phyloP scores from a whole-genome alignment of 2,888 invertebrate species.

The Ophion costatus region DNA sequence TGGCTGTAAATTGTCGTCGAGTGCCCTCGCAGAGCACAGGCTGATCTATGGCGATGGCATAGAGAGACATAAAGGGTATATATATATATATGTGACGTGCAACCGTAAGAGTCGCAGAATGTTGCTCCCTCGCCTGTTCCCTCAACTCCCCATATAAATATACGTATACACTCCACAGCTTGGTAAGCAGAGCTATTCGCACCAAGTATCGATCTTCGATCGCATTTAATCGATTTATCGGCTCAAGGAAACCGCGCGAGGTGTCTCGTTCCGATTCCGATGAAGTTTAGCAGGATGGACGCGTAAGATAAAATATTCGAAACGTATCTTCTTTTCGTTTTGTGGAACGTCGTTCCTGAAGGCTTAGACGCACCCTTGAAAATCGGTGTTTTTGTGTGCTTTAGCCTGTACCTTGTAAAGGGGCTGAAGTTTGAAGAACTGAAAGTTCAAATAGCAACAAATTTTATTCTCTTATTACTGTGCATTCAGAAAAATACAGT shows the following conservation, averaged over 20 bases:
- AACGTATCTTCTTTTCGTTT: conserved; percentile 2
- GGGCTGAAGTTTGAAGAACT: too few relatives aligned
- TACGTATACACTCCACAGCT: conserved; percentile 12
- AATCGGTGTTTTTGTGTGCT: too few relatives aligned
- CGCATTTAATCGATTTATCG: conserved; percentile 67
- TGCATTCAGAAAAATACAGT: too few relatives aligned
- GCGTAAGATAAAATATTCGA: too few relatives aligned
- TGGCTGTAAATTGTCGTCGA: conserved; percentile 60
- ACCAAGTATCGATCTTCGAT: conserved; percentile 67
- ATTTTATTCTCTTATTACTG: too few relatives aligned
- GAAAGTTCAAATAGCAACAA: too few relatives aligned
- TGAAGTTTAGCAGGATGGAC: too few relatives aligned
- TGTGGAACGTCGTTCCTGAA: neutral
- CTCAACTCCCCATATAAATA: neutral
- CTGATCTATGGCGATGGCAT: conserved; percentile 58
- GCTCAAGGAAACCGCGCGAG: conserved; percentile 2
- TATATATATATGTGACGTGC: conserved; percentile 13
- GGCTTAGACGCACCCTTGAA: too few relatives aligned
- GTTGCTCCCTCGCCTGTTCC: neutral
- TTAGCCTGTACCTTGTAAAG: too few relatives aligned
- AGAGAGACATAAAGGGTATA: conserved; percentile 43
- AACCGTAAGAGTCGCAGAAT: conserved; percentile 55
- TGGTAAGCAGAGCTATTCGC: conserved; percentile 55
- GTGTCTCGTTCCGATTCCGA: conserved; percentile 34
- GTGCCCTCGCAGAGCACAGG: conserved; percentile 51